Evolutionary conservation across 1,140 invertebrate species (phyloP).

Genomic region (Drosophila sucinea): DNA sequence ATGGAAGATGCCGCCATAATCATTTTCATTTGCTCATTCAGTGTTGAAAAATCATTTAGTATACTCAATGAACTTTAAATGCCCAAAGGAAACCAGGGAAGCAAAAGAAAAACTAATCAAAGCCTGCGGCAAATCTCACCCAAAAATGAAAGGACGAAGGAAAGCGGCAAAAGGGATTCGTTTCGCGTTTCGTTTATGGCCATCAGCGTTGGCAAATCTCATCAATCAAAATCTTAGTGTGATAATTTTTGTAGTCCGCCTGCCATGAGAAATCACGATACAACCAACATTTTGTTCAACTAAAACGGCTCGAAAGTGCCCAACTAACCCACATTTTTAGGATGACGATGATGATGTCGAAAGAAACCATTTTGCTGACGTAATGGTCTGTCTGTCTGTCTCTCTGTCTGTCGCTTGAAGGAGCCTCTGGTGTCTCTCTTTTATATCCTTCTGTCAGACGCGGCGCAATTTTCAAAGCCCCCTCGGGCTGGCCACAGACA

Average conservation of each 20-base stretch:
- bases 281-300: conserved; percentile 60
- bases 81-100: background rate
- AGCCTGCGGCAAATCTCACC: conserved; percentile 54
- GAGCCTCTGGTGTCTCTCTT: conserved; percentile 28
- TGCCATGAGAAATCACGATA: conserved; percentile 69
- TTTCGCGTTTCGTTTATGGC: conserved; percentile 22
- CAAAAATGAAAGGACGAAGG: conserved; percentile 18
- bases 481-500: conserved; percentile 59
- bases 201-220: conserved; percentile 57
- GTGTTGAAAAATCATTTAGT: background rate
- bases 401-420: background rate
- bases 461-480: conserved; percentile 63
- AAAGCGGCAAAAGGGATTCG: background rate
- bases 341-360: conserved; percentile 28
- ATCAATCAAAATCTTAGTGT: conserved; percentile 78
- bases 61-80: conserved; percentile 4
- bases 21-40: background rate
- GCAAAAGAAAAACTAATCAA: conserved; percentile 63
- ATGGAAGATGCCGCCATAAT: no score
- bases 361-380: conserved; percentile 37
- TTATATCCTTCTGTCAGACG: conserved; percentile 45
- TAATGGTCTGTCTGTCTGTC: conserved; percentile 34
- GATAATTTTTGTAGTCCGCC: conserved; percentile 69
- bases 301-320: conserved; percentile 41
- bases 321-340: conserved; percentile 72